Evolutionary conservation across 2,797 vertebrate genomes (phyloP).

Genomic region (Gallinago solitaria): DNA sequence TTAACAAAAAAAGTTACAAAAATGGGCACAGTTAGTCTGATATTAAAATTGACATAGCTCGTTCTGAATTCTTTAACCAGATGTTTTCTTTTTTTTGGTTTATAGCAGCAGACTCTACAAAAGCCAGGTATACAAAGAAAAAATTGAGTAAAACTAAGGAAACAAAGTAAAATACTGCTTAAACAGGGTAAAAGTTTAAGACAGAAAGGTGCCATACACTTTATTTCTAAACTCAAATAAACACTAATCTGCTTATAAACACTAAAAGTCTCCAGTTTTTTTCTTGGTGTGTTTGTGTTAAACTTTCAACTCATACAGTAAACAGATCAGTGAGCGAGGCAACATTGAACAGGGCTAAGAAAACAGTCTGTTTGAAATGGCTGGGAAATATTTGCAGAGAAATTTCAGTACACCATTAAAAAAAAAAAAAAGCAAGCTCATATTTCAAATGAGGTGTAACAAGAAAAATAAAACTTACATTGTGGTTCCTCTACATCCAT

Average conservation of each 20-base stretch:
- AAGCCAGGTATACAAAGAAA: background rate
- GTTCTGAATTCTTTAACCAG: background rate
- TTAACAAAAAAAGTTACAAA: background rate
- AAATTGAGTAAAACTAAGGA: background rate
- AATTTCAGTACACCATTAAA: background rate
- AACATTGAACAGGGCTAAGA: background rate
- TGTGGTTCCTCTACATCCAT: constrained; percentile 96
- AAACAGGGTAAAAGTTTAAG: background rate
- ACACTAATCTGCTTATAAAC: background rate
- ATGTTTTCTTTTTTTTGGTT: background rate
- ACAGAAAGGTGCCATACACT: background rate
- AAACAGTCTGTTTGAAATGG: constrained; percentile 18
- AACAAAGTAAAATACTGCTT: background rate
- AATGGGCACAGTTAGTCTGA: background rate
- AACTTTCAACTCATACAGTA: background rate
- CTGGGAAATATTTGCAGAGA: constrained; percentile 9
- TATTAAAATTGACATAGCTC: background rate
- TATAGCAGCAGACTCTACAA: background rate
- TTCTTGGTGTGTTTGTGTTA: background rate
- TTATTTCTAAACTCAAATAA: background rate
- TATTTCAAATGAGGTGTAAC: background rate
- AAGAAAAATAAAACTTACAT: constrained; percentile 79
- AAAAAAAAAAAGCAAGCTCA: background rate
- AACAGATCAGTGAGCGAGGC: background rate
- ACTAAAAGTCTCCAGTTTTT: background rate